Base-by-base conservation (phyloP, 2,888 invertebrate species). In the Bhutanitis thaidina region DNA sequence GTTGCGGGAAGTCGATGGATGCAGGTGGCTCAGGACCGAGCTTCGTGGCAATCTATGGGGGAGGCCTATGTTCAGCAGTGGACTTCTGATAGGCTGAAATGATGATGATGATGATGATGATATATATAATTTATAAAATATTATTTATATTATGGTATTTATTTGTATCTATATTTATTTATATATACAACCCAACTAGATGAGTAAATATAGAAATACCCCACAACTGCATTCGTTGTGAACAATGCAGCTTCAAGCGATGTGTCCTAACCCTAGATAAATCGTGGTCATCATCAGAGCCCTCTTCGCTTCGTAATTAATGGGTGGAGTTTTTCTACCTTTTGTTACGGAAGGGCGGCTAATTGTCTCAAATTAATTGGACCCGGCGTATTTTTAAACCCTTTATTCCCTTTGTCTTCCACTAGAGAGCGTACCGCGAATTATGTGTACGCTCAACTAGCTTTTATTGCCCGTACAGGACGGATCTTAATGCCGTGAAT, bases 321-420 rank as follows among this genome's bases (percentile, higher is more conserved):
- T 85, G 80, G 78, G 76, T 64, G 67, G 82, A 85, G 80, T 86
- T 87, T 86, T 86, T 85, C 81, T 76, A 84, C 85, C 87, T 85
- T 86, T 86, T 85, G 86, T 85, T 80, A 72, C 71, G 78, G 77
- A 80, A 82, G 84, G 85, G 78, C 72, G 72, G 84, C 83, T 87
- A 87, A 87, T 87, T 86, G 86, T 86, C 80, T 77, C 78, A 84
- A 86, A 86, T 86, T 87, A 86, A 87, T 87, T 85, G 83, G 77
- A 72, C 74, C 70, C 64, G 76, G 76, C 74, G 80, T 83, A 78
- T 82, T 84, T 85, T 80, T 80, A 76, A 80, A 74, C 77, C 77
- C 74, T 75, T 77, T 71, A 71, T 74, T 70, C 73, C 65, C 75
- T 80, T 80, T 80, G 78, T 78, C 68, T 67, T 12, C 54, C 40